Evolutionary conservation across 2,888 invertebrate genomes (phyloP).

Genomic region (Chymomyza caudatula): DNA sequence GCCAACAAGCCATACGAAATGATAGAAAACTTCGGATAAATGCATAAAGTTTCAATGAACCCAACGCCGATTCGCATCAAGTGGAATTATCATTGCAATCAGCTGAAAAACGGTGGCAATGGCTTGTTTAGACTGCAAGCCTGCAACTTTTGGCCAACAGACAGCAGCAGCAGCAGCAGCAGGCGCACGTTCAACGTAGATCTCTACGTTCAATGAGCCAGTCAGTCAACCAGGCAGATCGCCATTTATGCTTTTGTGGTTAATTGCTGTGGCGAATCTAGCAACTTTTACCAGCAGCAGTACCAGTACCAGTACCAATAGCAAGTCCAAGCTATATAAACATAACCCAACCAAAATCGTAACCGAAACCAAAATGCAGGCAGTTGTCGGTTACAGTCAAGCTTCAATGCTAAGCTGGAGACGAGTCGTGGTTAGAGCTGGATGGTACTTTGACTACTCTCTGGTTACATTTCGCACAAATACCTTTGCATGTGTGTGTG

Average conservation of each 20-base stretch:
- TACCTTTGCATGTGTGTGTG: background rate
- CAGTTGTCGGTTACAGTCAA: conserved; percentile 39
- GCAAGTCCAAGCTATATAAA: conserved; percentile 34
- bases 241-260: conserved; percentile 33
- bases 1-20: conserved; percentile 17
- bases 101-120: conserved; percentile 37
- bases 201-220: background rate
- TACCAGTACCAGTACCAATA: conserved; percentile 16
- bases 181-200: background rate
- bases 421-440: conserved; percentile 12
- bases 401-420: conserved; percentile 16
- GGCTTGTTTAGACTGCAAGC: conserved; percentile 9
- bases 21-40: conserved; percentile 40
- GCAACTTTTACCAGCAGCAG: conserved; percentile 60
- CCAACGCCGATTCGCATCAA: conserved; percentile 35
- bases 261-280: conserved; percentile 72
- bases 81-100: conserved; percentile 40
- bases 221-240: background rate
- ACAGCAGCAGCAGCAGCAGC: background rate
- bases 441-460: background rate
- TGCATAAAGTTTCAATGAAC: conserved; percentile 63
- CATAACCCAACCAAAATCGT: conserved; percentile 25
- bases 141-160: conserved; percentile 33
- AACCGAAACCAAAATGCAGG: conserved; percentile 32
- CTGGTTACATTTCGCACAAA: conserved; percentile 2